These are phyloP conservation scores for Pemphigus obesinymphae DNA, from an alignment of 1,140 invertebrate species.

Conservation along the genomic window DNA sequence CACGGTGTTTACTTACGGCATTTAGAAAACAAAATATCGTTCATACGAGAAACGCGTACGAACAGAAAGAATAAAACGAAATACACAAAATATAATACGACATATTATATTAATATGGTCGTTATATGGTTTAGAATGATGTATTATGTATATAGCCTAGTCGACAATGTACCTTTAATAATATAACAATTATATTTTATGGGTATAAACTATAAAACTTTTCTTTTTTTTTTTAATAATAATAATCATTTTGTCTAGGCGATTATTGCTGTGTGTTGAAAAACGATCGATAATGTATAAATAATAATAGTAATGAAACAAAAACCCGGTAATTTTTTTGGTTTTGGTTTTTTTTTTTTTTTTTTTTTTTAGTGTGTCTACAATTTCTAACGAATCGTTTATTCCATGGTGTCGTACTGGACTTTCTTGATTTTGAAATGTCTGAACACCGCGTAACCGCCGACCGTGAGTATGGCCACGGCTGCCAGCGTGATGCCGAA, in stretches of 20 bases:
- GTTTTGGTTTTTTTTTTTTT: too few relatives aligned
- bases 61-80: too few relatives aligned
- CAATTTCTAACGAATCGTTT: slow-evolving; percentile 48
- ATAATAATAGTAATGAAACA: neutral
- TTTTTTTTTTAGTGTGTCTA: neutral
- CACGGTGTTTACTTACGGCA: neutral
- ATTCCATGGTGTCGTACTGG: slow-evolving; percentile 89
- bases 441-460: slow-evolving; percentile 79
- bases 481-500: slow-evolving; percentile 81
- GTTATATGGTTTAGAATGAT: neutral
- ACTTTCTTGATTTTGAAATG: slow-evolving; percentile 86
- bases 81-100: too few relatives aligned
- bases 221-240: too few relatives aligned
- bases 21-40: too few relatives aligned
- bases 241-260: neutral
- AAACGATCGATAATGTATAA: neutral
- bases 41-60: too few relatives aligned
- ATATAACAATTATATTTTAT: too few relatives aligned
- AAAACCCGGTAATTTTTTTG: neutral
- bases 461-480: slow-evolving; percentile 70
- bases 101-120: neutral
- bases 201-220: too few relatives aligned
- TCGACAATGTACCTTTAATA: too few relatives aligned
- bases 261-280: neutral
- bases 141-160: neutral